Evolutionary conservation across 2,797 vertebrate species (phyloP).

Genomic region (Vireo griseus): DNA sequence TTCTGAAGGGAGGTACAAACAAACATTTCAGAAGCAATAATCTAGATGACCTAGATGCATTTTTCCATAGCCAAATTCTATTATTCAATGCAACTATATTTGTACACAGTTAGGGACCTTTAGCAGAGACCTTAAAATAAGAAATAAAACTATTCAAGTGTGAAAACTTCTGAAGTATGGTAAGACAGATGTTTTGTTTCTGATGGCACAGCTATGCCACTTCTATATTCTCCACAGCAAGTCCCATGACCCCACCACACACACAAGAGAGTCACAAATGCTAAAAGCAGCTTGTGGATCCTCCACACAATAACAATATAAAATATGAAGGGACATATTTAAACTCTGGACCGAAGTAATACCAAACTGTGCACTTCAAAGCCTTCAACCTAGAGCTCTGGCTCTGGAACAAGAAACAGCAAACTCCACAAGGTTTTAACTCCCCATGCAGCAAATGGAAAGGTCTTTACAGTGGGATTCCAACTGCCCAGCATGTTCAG

Average conservation of each 20-base stretch:
- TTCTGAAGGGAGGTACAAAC: neutral
- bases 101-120: neutral
- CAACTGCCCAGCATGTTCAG: neutral
- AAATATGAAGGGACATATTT: neutral
- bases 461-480: neutral
- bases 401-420: neutral
- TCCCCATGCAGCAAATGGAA: neutral
- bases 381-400: neutral
- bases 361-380: neutral
- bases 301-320: neutral
- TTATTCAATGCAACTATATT: neutral
- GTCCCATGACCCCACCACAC: neutral
- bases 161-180: neutral
- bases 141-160: neutral
- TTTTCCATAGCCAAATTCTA: neutral
- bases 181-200: neutral
- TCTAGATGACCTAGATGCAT: neutral
- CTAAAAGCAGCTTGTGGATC: neutral
- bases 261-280: neutral
- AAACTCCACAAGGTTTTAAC: neutral
- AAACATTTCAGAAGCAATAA: neutral
- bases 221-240: neutral
- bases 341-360: neutral
- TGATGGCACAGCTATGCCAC: neutral
- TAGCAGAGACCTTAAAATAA: neutral